phyloP scores from a whole-genome alignment of 1,140 invertebrate genomes.

The Listronotus oregonensis region DNA sequence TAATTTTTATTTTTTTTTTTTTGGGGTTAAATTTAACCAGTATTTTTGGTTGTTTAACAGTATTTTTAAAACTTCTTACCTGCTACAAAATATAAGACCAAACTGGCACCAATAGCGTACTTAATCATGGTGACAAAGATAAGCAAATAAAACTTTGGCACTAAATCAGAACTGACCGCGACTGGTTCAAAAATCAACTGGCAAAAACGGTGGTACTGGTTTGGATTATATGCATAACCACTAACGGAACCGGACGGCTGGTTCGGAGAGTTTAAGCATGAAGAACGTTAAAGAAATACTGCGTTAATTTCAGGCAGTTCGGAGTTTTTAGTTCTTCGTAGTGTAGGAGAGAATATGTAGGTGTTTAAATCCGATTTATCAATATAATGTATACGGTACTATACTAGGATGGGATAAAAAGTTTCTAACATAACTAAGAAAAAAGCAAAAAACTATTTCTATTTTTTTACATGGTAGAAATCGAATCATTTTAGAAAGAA shows the following conservation, averaged over 20 bases:
- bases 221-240: conserved; percentile 10
- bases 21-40: no score
- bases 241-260: conserved; percentile 1
- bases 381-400: no score
- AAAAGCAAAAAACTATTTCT: no score
- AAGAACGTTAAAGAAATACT: neutral
- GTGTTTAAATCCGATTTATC: neutral
- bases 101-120: conserved; percentile 1
- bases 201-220: conserved; percentile 10
- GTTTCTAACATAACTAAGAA: neutral
- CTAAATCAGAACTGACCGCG: neutral
- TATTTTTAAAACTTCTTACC: no score
- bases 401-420: no score
- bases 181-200: neutral
- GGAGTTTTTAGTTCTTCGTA: neutral
- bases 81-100: neutral
- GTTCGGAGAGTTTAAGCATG: neutral
- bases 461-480: no score
- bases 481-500: no score
- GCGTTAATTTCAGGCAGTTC: no score
- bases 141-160: neutral
- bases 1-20: no score
- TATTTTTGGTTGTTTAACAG: no score
- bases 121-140: neutral
- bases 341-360: neutral